Base-by-base conservation (phyloP, 1,140 invertebrate genomes). In the Atopsyche davidsoni region DNA sequence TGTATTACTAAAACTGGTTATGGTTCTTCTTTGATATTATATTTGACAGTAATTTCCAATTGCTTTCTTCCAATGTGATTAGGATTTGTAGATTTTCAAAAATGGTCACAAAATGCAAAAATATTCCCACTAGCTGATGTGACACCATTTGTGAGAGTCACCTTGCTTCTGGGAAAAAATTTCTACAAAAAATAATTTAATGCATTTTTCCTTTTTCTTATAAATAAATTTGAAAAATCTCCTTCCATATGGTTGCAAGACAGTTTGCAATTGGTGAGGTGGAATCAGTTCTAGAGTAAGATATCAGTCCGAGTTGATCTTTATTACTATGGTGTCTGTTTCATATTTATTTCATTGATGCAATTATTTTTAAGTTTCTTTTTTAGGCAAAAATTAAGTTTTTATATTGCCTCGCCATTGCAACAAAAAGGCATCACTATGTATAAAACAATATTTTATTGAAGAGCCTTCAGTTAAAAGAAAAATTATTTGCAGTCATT, bases 291-390 rank as follows among this genome's bases (percentile, higher is more conserved):
- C 18, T n/a, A n/a, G n/a, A 22, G 16, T 14, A 23, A 22, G 35
- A 22, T 47, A 22, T 38, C 22, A 18, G 24, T 38, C 22, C 14
- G 21, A 10, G 14, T 18, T 23, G 21, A n/a, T 21, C 19, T 38
- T 19, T 13, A 34, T 21, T 19, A 18, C 19, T 21, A 39, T 49
- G 53, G 53, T 51, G 53, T 56, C 3, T 38, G 53, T 56, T 56
- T 56, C 53, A 56, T 56, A 56, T 43, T 48, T 51, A 56, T 56
- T 56, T 56, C 53, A 56, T 56, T 56, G 53, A 56, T 50, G 0
- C 11, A 2, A 14, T 22, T 22, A 19, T 3, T 24, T 1, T 22
- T 22, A 24, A 1, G 38, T 48, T 19, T 46, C 10, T 7, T 21
- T 46, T 17, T 39, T 16, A 39, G 13, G 14, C 19, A 39, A 10